Percentiles rank a stretch among this genome's conserved stretches.
phyloP scores from a whole-genome alignment of 2,113 vertebrate species.

The Takifugu flavidus region DNA sequence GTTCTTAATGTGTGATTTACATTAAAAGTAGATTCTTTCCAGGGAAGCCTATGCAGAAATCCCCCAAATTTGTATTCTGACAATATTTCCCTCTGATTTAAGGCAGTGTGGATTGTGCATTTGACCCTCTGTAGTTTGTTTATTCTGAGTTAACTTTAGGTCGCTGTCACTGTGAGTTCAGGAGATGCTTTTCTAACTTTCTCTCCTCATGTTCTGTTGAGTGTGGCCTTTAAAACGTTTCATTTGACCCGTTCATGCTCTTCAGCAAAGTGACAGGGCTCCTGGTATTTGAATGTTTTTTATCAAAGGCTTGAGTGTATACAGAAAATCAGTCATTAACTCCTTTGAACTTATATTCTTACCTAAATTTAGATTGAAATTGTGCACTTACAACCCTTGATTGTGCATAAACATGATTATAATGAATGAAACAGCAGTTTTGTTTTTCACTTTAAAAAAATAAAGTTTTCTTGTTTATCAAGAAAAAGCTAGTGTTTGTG shows the following conservation, averaged over 20 bases:
- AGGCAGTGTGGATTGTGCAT: constrained; percentile 79
- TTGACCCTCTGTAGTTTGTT: constrained; percentile 84
- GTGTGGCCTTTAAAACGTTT: constrained; percentile 71
- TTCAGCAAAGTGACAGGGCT: constrained; percentile 84
- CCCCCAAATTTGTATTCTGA: constrained; percentile 78
- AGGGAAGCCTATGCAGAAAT: constrained; percentile 86
- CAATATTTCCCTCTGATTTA: constrained; percentile 82
- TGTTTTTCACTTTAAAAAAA: constrained; percentile 73
- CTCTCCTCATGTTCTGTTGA: constrained; percentile 76
- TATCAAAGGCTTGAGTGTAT: constrained; percentile 67
- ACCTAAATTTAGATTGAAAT: constrained; percentile 69
- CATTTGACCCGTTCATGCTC: constrained; percentile 81
- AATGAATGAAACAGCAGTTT: constrained; percentile 70
- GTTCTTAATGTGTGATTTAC: constrained; percentile 73
- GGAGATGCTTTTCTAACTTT: constrained; percentile 77
- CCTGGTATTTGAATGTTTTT: constrained; percentile 76
- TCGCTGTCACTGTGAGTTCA: constrained; percentile 83
- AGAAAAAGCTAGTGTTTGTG: constrained; percentile 35
- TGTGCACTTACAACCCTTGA: constrained; percentile 70
- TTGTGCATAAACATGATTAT: constrained; percentile 74
- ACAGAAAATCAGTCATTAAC: constrained; percentile 67
- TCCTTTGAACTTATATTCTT: constrained; percentile 66
- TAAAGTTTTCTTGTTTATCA: constrained; percentile 80
- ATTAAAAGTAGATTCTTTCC: constrained; percentile 69
- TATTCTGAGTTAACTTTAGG: constrained; percentile 89